Evolutionary conservation across 2,113 vertebrate species (phyloP), one percentile per base, ranked within the genome.

Genomic region (Ptyas mucosa): DNA sequence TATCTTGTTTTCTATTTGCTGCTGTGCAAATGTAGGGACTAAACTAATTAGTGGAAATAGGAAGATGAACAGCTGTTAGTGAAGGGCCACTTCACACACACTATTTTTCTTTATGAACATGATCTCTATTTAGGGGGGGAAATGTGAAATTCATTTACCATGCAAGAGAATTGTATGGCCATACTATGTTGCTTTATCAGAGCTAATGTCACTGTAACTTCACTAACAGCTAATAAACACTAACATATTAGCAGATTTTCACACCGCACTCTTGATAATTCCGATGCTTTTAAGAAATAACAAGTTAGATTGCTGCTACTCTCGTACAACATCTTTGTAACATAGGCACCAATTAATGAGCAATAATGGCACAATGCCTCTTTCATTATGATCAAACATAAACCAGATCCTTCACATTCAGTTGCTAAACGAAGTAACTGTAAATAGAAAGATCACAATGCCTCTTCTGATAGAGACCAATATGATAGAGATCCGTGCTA

Each of bases 11-110:
- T 91, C 55, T 43, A 26, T 54, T 89, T 92, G 90, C 87, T 94
- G 69, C 55, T 89, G 55, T 92, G 57, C 75, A 87, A 93, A 90
- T 87, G 89, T 87, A 90, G 89, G 81, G 81, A 90, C 92, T 64
- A 93, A 57, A 53, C 46, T 90, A 90, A 93, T 93, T 90, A 90
- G 61, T 90, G 49, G 81, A 86, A 90, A 93, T 90, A 64, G 88
- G 39, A 86, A 90, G 61, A 86, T 49, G 46, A 93, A 87, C 75
- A 93, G 46, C 89, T 90, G 92, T 87, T 93, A 86, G 49, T 15
- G 61, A 93, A 90, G 81, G 92, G 46, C 81, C 54, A 93, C 89
- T 93, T 93, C 55, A 93, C 88, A 55, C 53, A 26, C n/a, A 61
- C 69, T 49, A 39, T 58, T 86, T 90, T 93, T 89, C 54, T 61